These are phyloP conservation scores for Ctenomys sociabilis DNA, from an alignment of 2,113 vertebrate species.

Conservation along the genomic window DNA sequence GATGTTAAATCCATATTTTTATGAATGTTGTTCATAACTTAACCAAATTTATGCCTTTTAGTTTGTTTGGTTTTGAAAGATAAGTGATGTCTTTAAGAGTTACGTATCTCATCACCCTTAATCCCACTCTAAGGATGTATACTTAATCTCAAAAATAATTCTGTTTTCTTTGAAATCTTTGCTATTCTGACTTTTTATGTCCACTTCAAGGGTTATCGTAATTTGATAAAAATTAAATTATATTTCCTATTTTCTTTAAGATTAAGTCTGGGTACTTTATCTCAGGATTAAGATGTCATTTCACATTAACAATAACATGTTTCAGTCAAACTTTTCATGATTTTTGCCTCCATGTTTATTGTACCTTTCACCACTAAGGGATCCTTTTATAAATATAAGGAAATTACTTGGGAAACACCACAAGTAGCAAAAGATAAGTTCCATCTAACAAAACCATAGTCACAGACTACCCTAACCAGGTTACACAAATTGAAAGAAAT, in stretches of 20 bases:
- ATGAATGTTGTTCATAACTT: conserved; percentile 29
- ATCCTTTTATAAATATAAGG: not conserved
- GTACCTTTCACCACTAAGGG: not conserved
- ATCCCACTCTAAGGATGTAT: not conserved
- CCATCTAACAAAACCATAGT: not conserved
- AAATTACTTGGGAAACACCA: not conserved
- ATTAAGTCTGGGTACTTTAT: conserved; percentile 23
- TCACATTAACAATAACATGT: not conserved
- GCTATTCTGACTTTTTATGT: conserved; percentile 24
- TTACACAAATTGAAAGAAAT: not conserved
- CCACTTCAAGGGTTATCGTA: not conserved
- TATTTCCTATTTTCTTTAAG: not conserved
- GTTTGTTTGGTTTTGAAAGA: not conserved
- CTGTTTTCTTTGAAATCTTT: conserved; percentile 7
- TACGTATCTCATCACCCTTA: not conserved
- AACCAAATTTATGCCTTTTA: conserved; percentile 26
- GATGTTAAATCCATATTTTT: conserved; percentile 11
- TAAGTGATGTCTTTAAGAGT: not conserved
- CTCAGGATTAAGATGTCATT: not conserved
- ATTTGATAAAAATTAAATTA: conserved; percentile 32
- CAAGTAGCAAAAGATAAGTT: not conserved
- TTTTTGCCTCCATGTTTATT: not conserved
- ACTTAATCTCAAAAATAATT: conserved; percentile 25
- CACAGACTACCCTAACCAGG: not conserved
- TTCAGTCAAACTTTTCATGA: not conserved